Conservation (phyloP, 2,888 invertebrate genomes). For the Eupithecia insigniata region DNA sequence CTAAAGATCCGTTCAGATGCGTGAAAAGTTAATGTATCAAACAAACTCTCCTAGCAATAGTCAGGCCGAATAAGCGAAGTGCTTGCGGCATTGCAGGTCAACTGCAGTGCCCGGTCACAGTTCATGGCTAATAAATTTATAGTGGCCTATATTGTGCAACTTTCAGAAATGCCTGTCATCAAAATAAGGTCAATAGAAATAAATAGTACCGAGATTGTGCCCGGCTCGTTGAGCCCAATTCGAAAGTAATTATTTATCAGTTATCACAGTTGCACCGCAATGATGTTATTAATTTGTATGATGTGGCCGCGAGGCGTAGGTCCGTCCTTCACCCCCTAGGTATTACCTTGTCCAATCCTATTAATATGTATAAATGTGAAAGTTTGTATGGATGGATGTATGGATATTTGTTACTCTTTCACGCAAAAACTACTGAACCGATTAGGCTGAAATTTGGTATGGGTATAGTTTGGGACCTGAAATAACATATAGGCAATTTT, state of each 20-base stretch:
- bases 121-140: conserved; percentile 33
- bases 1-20: background rate
- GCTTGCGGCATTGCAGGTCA: background rate
- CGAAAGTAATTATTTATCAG: conserved; percentile 38
- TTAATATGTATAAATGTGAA: no score
- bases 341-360: background rate
- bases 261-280: conserved; percentile 31
- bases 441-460: no score
- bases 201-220: conserved; percentile 51
- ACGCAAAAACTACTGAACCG: no score
- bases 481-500: no score
- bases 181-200: conserved; percentile 55
- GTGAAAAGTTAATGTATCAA: background rate
- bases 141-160: conserved; percentile 13
- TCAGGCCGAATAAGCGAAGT: background rate
- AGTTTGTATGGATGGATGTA: no score
- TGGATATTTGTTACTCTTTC: no score
- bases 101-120: conserved; percentile 15
- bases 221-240: conserved; percentile 45
- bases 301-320: background rate
- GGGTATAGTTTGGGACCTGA: no score
- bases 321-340: background rate
- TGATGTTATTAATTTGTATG: background rate
- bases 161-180: conserved; percentile 27
- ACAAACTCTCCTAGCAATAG: background rate